Conservation (phyloP, 2,113 vertebrate genomes). For the Labeo catla region DNA sequence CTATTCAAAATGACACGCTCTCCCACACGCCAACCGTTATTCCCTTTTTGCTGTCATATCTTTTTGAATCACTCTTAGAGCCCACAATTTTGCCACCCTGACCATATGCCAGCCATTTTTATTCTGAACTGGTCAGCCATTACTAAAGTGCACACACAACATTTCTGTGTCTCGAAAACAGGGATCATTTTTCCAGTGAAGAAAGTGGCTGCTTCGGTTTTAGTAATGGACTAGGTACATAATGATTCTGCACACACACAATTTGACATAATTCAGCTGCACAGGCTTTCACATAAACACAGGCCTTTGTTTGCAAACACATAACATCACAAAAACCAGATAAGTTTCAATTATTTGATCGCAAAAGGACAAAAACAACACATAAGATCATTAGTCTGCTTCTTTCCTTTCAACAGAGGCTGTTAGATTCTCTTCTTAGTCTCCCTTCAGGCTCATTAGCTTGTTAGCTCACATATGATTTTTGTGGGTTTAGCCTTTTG, state of each 20-base stretch:
- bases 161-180: not conserved
- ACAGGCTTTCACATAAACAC: not conserved
- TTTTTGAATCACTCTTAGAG: slow-evolving; percentile 27
- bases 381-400: not conserved
- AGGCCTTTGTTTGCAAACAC: slow-evolving; percentile 2
- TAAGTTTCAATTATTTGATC: not conserved
- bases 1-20: slow-evolving; percentile 37
- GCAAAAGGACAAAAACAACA: not conserved
- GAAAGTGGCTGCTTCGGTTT: not conserved
- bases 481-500: slow-evolving; percentile 8
- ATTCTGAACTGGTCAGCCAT: not conserved
- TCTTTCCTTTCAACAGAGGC: not conserved
- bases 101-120: slow-evolving; percentile 40
- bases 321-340: not conserved
- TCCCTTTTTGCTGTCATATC: slow-evolving; percentile 30
- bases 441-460: not conserved
- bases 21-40: slow-evolving; percentile 4
- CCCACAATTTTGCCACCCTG: slow-evolving; percentile 21
- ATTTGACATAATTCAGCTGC: not conserved
- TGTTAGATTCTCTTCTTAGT: not conserved
- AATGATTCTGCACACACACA: not conserved
- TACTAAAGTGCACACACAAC: not conserved
- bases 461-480: not conserved
- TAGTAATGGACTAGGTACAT: not conserved
- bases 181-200: not conserved